phyloP scores from a whole-genome alignment of 1,140 invertebrate genomes.

The Penaeus indicus region DNA sequence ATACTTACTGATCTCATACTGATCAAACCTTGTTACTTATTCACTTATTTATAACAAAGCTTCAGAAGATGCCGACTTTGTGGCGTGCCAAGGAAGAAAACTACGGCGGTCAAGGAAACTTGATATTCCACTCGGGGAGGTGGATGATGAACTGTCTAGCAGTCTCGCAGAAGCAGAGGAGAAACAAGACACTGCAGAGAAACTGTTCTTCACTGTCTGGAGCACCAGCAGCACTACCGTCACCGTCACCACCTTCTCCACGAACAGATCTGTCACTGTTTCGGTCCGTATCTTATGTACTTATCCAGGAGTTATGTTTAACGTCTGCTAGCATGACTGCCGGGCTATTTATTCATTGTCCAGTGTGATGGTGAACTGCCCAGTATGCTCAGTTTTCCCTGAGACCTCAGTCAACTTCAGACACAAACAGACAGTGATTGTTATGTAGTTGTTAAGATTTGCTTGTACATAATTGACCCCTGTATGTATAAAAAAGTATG shows the following conservation, averaged over 20 bases:
- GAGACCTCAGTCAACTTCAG: too few relatives aligned
- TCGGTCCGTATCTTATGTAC: not conserved
- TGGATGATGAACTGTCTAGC: not conserved
- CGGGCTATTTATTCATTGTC: not conserved
- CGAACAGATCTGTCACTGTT: slow-evolving; percentile 31
- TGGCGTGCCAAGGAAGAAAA: not conserved
- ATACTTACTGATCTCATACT: too few relatives aligned
- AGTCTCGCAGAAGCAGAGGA: not conserved
- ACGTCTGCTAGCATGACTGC: slow-evolving; percentile 3
- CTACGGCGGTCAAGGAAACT: not conserved
- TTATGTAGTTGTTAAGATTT: too few relatives aligned
- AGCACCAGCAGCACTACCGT: slow-evolving; percentile 29
- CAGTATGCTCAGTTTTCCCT: too few relatives aligned
- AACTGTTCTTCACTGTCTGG: slow-evolving; percentile 16
- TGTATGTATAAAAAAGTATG: too few relatives aligned
- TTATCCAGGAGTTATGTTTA: not conserved
- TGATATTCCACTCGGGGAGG: not conserved
- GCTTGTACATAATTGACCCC: too few relatives aligned
- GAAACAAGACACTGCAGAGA: not conserved
- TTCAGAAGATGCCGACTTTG: too few relatives aligned
- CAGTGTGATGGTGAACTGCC: too few relatives aligned
- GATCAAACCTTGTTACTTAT: too few relatives aligned
- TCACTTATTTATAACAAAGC: too few relatives aligned
- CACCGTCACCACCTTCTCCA: slow-evolving; percentile 46
- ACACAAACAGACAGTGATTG: too few relatives aligned